A percentile compares a stretch with the other conserved stretches of the same genome.
Conservation (phyloP, 1,140 invertebrate genomes). For the Bombus polaris region DNA sequence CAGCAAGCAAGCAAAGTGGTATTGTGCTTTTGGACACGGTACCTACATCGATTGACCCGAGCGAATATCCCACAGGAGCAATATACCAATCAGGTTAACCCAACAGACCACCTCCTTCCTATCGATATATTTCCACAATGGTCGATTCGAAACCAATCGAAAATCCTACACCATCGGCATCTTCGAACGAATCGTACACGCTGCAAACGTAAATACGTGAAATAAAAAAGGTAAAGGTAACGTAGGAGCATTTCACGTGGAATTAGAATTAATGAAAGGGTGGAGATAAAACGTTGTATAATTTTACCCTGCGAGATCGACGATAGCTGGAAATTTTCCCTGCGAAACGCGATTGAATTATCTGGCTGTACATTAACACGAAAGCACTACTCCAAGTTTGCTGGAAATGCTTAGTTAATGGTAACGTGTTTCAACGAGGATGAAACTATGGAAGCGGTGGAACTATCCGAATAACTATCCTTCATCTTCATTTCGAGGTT, state of each 20-base stretch:
- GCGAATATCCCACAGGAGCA: constrained; percentile 56
- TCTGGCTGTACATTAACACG: constrained; percentile 10
- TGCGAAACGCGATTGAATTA: constrained; percentile 17
- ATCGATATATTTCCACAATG: constrained; percentile 56
- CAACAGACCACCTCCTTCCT: constrained; percentile 30
- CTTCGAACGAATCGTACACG: neutral
- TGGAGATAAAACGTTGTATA: neutral
- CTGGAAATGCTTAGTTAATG: constrained; percentile 22
- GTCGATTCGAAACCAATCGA: constrained; percentile 50
- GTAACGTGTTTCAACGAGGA: neutral
- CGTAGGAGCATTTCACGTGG: neutral
- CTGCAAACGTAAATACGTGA: neutral
- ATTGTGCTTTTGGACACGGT: constrained; percentile 31
- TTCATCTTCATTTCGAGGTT: constrained; percentile 52
- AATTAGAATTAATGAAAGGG: neutral
- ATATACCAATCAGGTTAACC: constrained; percentile 61
- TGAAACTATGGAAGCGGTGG: constrained; percentile 11
- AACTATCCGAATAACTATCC: constrained; percentile 48
- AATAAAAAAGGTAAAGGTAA: neutral
- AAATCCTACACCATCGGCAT: constrained; percentile 29
- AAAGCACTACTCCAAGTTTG: constrained; percentile 6
- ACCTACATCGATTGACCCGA: constrained; percentile 54
- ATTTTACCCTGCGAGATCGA: neutral
- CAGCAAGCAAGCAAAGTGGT: neutral
- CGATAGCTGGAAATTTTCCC: neutral